Conservation (phyloP, 2,888 invertebrate genomes). For the Branchipolynoe longqiensis region DNA sequence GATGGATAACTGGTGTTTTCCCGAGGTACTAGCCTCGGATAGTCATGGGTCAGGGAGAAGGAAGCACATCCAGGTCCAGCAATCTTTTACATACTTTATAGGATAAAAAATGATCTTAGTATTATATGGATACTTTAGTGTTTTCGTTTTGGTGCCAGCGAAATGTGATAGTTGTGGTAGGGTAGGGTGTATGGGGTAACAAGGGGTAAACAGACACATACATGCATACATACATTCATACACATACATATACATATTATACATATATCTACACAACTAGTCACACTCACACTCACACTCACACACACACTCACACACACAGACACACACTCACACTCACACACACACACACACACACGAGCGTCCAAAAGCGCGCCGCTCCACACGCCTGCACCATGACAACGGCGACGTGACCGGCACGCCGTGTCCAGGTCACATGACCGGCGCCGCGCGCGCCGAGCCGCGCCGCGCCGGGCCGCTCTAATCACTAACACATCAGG, state of each 20-base stretch:
- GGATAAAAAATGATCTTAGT: too few relatives aligned
- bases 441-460: too few relatives aligned
- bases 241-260: neutral
- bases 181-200: too few relatives aligned
- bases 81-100: too few relatives aligned
- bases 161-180: too few relatives aligned
- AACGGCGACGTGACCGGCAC: neutral
- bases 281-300: neutral
- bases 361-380: neutral
- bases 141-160: too few relatives aligned
- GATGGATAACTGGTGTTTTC: too few relatives aligned
- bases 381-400: neutral
- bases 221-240: neutral
- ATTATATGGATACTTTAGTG: too few relatives aligned
- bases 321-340: neutral
- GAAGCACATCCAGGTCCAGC: too few relatives aligned
- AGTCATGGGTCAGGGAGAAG: too few relatives aligned
- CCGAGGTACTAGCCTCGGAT: too few relatives aligned
- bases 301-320: neutral
- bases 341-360: neutral
- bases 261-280: neutral
- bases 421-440: neutral
- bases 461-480: neutral
- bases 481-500: neutral
- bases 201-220: too few relatives aligned